Evolutionary conservation across 2,888 invertebrate species (phyloP).

Genomic region (Agrochola macilenta): DNA sequence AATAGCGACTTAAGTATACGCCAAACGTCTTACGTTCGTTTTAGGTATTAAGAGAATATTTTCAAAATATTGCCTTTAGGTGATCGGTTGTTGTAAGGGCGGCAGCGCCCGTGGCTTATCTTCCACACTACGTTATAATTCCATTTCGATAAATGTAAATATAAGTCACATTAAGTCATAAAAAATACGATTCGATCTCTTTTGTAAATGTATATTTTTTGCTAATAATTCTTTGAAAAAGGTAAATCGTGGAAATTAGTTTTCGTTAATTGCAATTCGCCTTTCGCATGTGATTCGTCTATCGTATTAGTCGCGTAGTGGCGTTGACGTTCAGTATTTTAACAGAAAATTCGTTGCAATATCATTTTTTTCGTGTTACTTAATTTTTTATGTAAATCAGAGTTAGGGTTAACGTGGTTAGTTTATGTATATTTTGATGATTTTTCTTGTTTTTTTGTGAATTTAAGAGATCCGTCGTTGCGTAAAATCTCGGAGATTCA

Average conservation of each 20-base stretch:
- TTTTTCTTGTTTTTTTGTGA: slow-evolving; percentile 70
- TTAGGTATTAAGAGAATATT: slow-evolving; percentile 88
- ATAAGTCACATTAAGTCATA: slow-evolving; percentile 89
- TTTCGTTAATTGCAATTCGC: slow-evolving; percentile 72
- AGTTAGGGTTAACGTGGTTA: slow-evolving; percentile 84
- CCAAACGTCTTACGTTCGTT: slow-evolving; percentile 90
- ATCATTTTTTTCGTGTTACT: slow-evolving; percentile 85
- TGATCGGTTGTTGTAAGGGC: slow-evolving; percentile 79
- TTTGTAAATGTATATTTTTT: slow-evolving; percentile 90
- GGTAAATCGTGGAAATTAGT: slow-evolving; percentile 68
- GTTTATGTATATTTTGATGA: slow-evolving; percentile 89
- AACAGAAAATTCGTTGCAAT: slow-evolving; percentile 87
- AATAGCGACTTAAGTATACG: slow-evolving; percentile 90
- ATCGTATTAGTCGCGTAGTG: slow-evolving; percentile 68
- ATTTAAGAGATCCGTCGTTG: slow-evolving; percentile 83
- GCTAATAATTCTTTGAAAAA: slow-evolving; percentile 81
- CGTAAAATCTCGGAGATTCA: slow-evolving; percentile 89
- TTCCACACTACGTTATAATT: slow-evolving; percentile 89
- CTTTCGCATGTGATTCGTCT: slow-evolving; percentile 73
- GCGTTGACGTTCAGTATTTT: slow-evolving; percentile 77
- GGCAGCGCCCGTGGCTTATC: slow-evolving; percentile 80
- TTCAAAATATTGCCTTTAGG: slow-evolving; percentile 90
- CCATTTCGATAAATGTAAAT: slow-evolving; percentile 90
- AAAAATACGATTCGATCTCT: slow-evolving; percentile 89
- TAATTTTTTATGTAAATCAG: slow-evolving; percentile 87